These are phyloP conservation scores for Cheirogaleus major DNA, from an alignment of 2,797 vertebrate genomes.

Conservation along the genomic window DNA sequence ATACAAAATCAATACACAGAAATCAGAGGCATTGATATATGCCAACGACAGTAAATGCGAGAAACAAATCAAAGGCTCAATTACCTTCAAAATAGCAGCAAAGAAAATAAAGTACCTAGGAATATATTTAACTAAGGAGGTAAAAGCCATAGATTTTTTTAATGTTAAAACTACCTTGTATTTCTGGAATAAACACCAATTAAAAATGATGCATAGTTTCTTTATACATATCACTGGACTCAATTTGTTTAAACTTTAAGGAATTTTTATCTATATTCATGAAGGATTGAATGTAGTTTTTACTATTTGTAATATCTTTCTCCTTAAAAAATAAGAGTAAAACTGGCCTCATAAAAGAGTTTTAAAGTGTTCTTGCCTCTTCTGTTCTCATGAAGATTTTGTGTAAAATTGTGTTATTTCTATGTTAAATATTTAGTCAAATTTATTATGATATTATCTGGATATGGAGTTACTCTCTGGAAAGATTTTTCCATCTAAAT, in stretches of 20 bases:
- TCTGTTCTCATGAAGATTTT: not conserved
- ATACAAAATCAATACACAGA: no score
- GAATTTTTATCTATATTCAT: not conserved
- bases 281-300: not conserved
- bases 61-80: no score
- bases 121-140: no score
- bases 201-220: not conserved
- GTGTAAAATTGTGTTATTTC: not conserved
- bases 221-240: not conserved
- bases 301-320: not conserved
- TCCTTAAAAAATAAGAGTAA: not conserved
- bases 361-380: not conserved
- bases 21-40: no score
- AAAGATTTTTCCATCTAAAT: not conserved
- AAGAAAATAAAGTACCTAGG: no score
- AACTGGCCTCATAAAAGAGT: not conserved
- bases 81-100: no score
- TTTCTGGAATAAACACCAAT: not conserved
- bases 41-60: no score
- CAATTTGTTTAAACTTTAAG: not conserved
- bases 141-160: not conserved
- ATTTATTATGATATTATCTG: not conserved
- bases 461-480: not conserved
- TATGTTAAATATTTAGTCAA: not conserved
- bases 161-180: not conserved